A percentile compares a stretch with the other conserved stretches of the same genome.
These are phyloP conservation scores for Ditylenchus weischeri DNA, from an alignment of 2,888 invertebrate genomes.

Conservation along the genomic window DNA sequence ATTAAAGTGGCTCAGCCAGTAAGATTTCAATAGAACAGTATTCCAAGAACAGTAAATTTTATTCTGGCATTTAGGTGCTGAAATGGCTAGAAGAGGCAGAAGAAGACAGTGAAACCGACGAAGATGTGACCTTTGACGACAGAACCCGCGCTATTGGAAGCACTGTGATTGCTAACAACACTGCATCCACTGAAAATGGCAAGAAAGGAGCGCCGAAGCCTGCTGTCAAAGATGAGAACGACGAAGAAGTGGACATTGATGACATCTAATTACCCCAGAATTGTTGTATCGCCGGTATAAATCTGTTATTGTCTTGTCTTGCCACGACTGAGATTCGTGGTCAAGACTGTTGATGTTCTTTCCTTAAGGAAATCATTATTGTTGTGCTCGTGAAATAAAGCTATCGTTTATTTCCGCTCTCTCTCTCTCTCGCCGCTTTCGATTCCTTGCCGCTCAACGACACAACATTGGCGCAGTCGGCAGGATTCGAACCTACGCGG, in stretches of 20 bases:
- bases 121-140: slow-evolving; percentile 63
- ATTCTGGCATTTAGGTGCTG: slow-evolving; percentile 71
- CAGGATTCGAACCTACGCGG: no score
- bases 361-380: no score
- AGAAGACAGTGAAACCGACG: slow-evolving; percentile 77
- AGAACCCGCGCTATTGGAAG: slow-evolving; percentile 35
- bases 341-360: no score
- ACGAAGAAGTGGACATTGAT: slow-evolving; percentile 22
- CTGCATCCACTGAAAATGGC: not conserved
- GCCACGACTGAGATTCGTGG: no score
- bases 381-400: no score
- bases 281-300: no score
- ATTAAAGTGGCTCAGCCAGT: slow-evolving; percentile 75
- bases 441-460: no score
- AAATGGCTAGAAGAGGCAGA: slow-evolving; percentile 91
- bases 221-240: slow-evolving; percentile 12
- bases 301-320: no score
- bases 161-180: slow-evolving; percentile 30
- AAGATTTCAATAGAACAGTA: not conserved
- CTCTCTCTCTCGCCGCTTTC: no score
- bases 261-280: slow-evolving; percentile 14
- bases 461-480: no score
- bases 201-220: slow-evolving; percentile 7
- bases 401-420: no score
- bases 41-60: no score